Conservation (phyloP, 2,113 vertebrate species). For the Daboia siamensis region DNA sequence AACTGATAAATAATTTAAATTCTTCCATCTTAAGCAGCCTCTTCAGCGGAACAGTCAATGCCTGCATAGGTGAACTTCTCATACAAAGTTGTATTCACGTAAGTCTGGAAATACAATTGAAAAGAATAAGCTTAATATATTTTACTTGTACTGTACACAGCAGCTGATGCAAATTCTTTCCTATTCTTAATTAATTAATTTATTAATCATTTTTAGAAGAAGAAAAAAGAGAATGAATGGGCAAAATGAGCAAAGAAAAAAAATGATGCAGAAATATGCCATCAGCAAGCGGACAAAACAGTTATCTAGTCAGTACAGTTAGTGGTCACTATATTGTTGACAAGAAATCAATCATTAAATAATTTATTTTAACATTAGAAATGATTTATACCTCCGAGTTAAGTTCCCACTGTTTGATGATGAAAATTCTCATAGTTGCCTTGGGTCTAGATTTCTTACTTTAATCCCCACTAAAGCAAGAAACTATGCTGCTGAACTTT, state of each 20-base stretch:
- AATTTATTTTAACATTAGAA: background rate
- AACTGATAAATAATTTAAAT: background rate
- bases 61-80: conserved; percentile 89
- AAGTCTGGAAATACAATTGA: conserved; percentile 70
- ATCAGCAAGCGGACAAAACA: background rate
- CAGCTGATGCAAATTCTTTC: background rate
- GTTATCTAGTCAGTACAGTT: background rate
- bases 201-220: background rate
- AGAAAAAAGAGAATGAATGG: background rate
- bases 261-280: background rate
- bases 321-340: background rate
- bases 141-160: background rate
- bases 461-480: background rate
- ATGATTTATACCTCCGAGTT: background rate
- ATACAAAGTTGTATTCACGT: conserved; percentile 86
- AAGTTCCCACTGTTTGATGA: background rate
- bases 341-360: background rate
- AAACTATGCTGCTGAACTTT: background rate
- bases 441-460: background rate
- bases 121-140: background rate
- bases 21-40: conserved; percentile 72
- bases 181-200: background rate
- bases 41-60: conserved; percentile 88
- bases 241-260: background rate
- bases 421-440: background rate